A percentile compares a stretch with the other conserved stretches of the same genome.
These are phyloP conservation scores for Sthenelais limicola DNA, from an alignment of 2,888 invertebrate genomes.

Conservation along the genomic window DNA sequence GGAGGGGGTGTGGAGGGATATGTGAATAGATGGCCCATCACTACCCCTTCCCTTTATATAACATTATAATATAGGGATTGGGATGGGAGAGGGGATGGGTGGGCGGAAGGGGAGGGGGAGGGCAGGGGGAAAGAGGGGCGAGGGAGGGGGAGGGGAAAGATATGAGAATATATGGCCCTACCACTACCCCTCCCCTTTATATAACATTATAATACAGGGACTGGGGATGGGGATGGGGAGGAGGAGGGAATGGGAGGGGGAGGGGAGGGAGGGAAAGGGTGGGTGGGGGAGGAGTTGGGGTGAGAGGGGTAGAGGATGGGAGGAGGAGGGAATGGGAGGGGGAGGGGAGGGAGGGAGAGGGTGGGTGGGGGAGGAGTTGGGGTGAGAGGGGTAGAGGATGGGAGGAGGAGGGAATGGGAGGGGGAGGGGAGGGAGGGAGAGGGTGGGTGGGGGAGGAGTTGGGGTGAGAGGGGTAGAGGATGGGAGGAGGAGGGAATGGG, in stretches of 20 bases:
- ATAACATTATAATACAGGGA: not conserved
- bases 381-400: not conserved
- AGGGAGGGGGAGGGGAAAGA: not conserved
- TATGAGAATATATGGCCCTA: not conserved
- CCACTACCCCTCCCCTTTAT: no score
- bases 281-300: not conserved
- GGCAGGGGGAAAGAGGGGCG: not conserved
- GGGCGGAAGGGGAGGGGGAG: not conserved
- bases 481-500: not conserved
- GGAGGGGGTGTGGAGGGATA: slow-evolving; percentile 2
- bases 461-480: not conserved
- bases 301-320: not conserved
- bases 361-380: not conserved
- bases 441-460: not conserved
- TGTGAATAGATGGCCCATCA: not conserved
- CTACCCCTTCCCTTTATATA: no score
- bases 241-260: not conserved
- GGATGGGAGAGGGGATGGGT: not conserved
- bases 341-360: not conserved
- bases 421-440: not conserved
- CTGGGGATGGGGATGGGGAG: not conserved
- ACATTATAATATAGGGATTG: not conserved
- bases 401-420: not conserved
- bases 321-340: not conserved
- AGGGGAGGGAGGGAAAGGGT: not conserved